A percentile compares a stretch with the other conserved stretches of the same genome.
Conservation (phyloP, 1,140 invertebrate genomes). For the Drosophila oshimai region DNA sequence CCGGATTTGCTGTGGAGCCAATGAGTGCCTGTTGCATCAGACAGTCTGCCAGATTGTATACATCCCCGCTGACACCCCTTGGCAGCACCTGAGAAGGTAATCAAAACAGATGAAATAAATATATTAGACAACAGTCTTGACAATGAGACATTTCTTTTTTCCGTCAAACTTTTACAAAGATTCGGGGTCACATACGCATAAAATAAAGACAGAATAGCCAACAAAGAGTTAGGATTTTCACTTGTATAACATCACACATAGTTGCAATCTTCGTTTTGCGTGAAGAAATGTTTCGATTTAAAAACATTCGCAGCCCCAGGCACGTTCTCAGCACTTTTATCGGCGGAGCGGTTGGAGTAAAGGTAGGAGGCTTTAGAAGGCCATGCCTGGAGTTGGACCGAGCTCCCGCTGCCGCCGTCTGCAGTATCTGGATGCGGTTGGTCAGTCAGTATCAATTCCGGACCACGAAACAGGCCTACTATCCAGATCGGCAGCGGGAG, state of each 20-base stretch:
- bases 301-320: slow-evolving; percentile 21
- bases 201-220: background rate
- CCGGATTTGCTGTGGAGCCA: slow-evolving; percentile 92
- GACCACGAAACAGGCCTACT: slow-evolving; percentile 44
- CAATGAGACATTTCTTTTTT: slow-evolving; percentile 3
- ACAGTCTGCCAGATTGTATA: slow-evolving; percentile 95
- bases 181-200: background rate
- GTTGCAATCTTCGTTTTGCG: background rate
- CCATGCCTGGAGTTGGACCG: background rate
- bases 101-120: background rate
- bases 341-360: no score
- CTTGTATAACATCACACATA: slow-evolving; percentile 12
- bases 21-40: slow-evolving; percentile 96
- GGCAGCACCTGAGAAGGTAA: slow-evolving; percentile 86
- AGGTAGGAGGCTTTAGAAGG: background rate
- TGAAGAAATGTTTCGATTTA: slow-evolving; percentile 50
- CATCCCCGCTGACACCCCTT: slow-evolving; percentile 93
- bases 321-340: background rate
- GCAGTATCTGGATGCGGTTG: slow-evolving; percentile 29
- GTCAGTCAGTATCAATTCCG: slow-evolving; percentile 70
- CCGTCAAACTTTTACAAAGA: slow-evolving; percentile 3
- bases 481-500: slow-evolving; percentile 64
- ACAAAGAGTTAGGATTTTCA: background rate
- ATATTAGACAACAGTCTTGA: background rate
- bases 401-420: background rate